Conservation (phyloP, 2,113 vertebrate genomes). For the Myotis lucifugus region DNA sequence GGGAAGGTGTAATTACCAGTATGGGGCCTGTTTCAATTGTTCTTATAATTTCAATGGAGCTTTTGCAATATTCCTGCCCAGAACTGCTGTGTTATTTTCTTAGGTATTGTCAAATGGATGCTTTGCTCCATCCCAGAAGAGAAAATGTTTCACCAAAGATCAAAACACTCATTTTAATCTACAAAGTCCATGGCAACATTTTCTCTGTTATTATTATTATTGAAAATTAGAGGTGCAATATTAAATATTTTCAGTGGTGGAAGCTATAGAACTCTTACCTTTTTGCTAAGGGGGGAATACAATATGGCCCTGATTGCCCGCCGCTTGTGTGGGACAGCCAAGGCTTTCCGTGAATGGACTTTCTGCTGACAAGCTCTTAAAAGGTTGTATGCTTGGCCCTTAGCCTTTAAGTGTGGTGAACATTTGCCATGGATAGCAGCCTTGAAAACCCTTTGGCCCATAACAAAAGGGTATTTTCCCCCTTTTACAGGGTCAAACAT, state of each 20-base stretch:
- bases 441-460: conserved; percentile 70
- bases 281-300: conserved; percentile 50
- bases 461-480: conserved; percentile 73
- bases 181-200: background rate
- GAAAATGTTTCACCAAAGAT: background rate
- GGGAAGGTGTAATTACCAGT: background rate
- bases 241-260: conserved; percentile 50
- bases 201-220: background rate
- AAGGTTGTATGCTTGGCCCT: conserved; percentile 62
- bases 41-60: background rate
- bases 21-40: conserved; percentile 9
- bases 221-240: conserved; percentile 52
- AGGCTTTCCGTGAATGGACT: conserved; percentile 73
- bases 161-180: conserved; percentile 39
- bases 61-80: background rate
- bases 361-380: conserved; percentile 69
- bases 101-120: conserved; percentile 6
- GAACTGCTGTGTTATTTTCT: conserved; percentile 49
- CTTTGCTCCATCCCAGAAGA: background rate
- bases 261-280: conserved; percentile 41
- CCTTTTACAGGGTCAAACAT: conserved; percentile 52
- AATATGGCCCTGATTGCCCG: conserved; percentile 61
- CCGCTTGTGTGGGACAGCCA: background rate
- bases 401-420: conserved; percentile 64
- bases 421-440: conserved; percentile 67